Evolutionary conservation across 92 coral and sea anemone genomes (phyloP).

Genomic region (Zoanthus sansibaricus): DNA sequence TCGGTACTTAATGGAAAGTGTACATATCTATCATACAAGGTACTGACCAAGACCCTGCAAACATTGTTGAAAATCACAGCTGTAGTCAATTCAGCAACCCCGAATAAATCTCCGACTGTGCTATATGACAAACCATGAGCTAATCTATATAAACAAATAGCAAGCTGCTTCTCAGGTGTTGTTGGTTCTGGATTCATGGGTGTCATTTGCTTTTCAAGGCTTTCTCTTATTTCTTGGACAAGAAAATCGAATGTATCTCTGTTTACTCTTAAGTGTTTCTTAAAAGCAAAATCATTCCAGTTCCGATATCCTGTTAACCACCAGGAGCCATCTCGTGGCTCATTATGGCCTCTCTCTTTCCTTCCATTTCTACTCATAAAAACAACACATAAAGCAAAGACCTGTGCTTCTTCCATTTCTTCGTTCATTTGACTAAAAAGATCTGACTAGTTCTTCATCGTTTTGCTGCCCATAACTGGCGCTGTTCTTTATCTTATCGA

Average conservation of each 20-base stretch:
- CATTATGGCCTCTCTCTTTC: constrained; percentile 3
- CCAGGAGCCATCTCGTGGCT: constrained; percentile 1
- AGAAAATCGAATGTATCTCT: background rate
- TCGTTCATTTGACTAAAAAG: background rate
- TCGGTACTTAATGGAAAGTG: constrained; percentile 47
- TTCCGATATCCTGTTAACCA: background rate
- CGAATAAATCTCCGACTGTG: constrained; percentile 52
- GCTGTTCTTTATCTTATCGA: background rate
- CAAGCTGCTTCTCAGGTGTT: constrained; percentile 42
- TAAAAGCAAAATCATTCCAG: constrained; percentile 1
- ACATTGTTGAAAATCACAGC: constrained; percentile 63
- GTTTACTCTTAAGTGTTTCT: background rate
- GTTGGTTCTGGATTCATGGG: constrained; percentile 37
- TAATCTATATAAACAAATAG: constrained; percentile 35
- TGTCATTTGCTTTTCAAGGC: constrained; percentile 48
- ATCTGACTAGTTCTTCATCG: constrained; percentile 1
- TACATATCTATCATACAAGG: constrained; percentile 60
- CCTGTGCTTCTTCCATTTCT: background rate
- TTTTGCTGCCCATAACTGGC: constrained; percentile 1
- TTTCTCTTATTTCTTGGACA: background rate
- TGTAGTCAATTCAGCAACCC: constrained; percentile 47
- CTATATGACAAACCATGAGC: constrained; percentile 47
- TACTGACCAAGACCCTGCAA: constrained; percentile 52
- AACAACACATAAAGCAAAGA: background rate
- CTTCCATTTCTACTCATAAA: background rate